Evolutionary conservation across 2,113 vertebrate genomes (phyloP).

Genomic region (Lepisosteus osseus): DNA sequence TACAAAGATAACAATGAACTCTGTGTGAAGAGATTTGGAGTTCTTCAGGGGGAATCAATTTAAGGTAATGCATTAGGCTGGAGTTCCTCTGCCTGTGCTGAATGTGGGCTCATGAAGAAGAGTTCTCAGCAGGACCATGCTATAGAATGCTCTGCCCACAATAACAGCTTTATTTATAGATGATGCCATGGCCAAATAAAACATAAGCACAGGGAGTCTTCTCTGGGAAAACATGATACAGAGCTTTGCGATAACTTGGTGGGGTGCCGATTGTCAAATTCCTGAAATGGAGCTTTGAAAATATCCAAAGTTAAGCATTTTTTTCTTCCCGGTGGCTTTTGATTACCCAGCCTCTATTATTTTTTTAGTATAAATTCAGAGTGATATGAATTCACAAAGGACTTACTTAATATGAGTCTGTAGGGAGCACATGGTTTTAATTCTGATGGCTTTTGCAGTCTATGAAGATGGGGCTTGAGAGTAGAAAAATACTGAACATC

Average conservation of each 20-base stretch:
- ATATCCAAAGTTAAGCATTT: neutral
- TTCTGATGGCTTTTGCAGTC: constrained; percentile 17
- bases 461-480: constrained; percentile 19
- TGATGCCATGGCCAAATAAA: constrained; percentile 30
- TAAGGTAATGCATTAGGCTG: constrained; percentile 23
- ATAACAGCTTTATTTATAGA: constrained; percentile 22
- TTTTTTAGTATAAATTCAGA: constrained; percentile 29
- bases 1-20: no score
- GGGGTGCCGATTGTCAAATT: constrained; percentile 11
- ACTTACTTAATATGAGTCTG: constrained; percentile 8
- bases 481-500: neutral
- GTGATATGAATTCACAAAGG: constrained; percentile 24
- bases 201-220: constrained; percentile 20
- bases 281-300: constrained; percentile 1
- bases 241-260: constrained; percentile 18
- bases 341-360: constrained; percentile 41
- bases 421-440: constrained; percentile 24
- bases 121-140: constrained; percentile 1
- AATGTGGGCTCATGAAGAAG: neutral
- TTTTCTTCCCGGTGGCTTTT: constrained; percentile 11
- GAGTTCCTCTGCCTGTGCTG: constrained; percentile 7
- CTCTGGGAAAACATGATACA: constrained; percentile 28
- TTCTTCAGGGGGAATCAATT: no score
- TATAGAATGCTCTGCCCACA: constrained; percentile 21
- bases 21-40: no score